A percentile compares a stretch with the other conserved stretches of the same genome.
phyloP scores from a whole-genome alignment of 2,888 invertebrate species.

The Andrena fulva region DNA sequence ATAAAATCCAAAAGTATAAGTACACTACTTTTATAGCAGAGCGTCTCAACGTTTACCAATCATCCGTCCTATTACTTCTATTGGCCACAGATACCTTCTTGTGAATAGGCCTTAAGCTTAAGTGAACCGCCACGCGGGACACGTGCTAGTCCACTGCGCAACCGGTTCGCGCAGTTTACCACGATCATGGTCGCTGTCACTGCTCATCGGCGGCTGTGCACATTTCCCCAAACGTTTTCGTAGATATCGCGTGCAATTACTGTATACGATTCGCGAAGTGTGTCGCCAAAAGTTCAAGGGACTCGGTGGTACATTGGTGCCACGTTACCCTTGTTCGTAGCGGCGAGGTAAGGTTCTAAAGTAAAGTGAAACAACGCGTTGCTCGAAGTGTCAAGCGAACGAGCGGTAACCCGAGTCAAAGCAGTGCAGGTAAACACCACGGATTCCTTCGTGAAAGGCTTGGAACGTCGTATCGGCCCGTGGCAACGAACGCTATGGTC shows the following conservation, averaged over 20 bases:
- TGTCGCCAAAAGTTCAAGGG: neutral
- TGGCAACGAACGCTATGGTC: too few relatives aligned
- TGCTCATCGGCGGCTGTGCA: neutral
- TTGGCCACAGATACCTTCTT: too few relatives aligned
- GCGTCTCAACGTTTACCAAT: too few relatives aligned
- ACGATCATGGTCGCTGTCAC: constrained; percentile 26
- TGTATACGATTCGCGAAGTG: fast-evolving
- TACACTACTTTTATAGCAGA: too few relatives aligned
- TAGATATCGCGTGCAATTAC: neutral
- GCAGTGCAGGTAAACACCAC: constrained; percentile 5
- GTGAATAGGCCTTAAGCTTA: neutral
- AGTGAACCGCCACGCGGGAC: neutral
- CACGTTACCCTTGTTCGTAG: constrained; percentile 5
- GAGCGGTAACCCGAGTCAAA: constrained; percentile 7
- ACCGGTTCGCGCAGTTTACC: constrained; percentile 25
- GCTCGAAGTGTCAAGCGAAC: neutral
- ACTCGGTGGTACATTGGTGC: neutral
- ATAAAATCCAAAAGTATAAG: too few relatives aligned
- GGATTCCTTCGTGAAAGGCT: neutral
- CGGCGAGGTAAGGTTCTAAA: neutral
- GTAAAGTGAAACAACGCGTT: neutral
- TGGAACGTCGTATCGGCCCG: neutral
- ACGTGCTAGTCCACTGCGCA: constrained; percentile 44
- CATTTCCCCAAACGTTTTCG: neutral
- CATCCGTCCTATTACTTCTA: too few relatives aligned